phyloP scores from a whole-genome alignment of 2,113 vertebrate genomes.

The Oenanthe melanoleuca region DNA sequence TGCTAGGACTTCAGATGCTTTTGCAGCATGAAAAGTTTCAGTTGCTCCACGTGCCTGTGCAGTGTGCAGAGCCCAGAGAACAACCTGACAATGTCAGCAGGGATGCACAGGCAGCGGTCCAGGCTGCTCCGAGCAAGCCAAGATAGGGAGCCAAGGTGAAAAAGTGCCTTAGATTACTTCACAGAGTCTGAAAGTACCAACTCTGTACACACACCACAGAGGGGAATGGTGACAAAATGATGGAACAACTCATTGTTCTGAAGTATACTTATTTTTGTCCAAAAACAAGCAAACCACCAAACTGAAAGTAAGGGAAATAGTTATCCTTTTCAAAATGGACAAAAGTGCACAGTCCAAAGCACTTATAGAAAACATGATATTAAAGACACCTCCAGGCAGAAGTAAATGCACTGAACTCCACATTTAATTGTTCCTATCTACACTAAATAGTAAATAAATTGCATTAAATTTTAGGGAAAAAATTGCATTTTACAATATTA shows the following conservation, averaged over 20 bases:
- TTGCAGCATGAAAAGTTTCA: background rate
- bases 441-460: background rate
- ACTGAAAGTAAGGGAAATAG: background rate
- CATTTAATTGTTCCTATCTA: background rate
- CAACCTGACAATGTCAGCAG: background rate
- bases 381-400: background rate
- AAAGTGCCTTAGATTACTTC: background rate
- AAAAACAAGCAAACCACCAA: background rate
- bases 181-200: background rate
- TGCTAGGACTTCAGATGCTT: background rate
- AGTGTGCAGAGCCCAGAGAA: background rate
- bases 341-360: background rate
- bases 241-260: background rate
- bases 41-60: rapidly evolving
- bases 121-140: background rate
- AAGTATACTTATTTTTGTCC: background rate
- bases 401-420: background rate
- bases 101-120: background rate
- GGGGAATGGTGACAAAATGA: background rate
- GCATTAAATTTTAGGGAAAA: background rate
- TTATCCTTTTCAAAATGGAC: background rate
- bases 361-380: background rate
- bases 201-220: background rate
- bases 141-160: background rate
- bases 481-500: background rate